Evolutionary conservation across 1,140 invertebrate genomes (phyloP), one percentile per base, ranked within the genome.

Genomic region (Tetraneura akinire): DNA sequence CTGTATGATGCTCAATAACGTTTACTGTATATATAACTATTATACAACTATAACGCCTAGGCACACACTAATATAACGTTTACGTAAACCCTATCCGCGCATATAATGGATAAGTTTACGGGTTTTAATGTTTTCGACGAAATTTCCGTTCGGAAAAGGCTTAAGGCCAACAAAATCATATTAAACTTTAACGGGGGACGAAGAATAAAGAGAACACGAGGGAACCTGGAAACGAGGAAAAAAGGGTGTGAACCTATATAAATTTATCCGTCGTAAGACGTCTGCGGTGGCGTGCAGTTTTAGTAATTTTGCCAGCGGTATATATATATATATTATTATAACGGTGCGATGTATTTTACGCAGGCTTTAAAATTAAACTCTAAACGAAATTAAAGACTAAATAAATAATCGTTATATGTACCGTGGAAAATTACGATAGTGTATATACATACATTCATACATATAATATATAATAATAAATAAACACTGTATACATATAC

Each of bases 341-440:
- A 3, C 26, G 26, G 5, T n/a, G 3, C 11, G n/a, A 16, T 29
- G 66, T 49, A 18, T 71, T 71, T 49, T 51, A 51, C 47, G 45
- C 68, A 16, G 23, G 23, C 47, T 71, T 71, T 71, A 51, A 71
- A 51, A 71, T 71, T 71, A 71, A 71, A 71, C 68, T 29, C 68
- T 26, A 26, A 51, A 70, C 47, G 68, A 71, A 71, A 71, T 71
- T 71, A 71, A 71, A 71, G 23, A 51, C 47, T 71, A 71, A 71
- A 71, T 71, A 71, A 71, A 71, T 71, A 71, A 71, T 71, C 23
- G 68, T 51, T 71, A 51, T 32, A 26, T 42, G n/a, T n/a, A 26
- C 42, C 37, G 37, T 16, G 68, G 68, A 29, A 71, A 71, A 71
- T 51, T n/a, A 51, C 68, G 21, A 45, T 11, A 4, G 45, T 26